These are phyloP conservation scores for Boloria selene DNA, from an alignment of 2,888 invertebrate genomes.

Conservation along the genomic window DNA sequence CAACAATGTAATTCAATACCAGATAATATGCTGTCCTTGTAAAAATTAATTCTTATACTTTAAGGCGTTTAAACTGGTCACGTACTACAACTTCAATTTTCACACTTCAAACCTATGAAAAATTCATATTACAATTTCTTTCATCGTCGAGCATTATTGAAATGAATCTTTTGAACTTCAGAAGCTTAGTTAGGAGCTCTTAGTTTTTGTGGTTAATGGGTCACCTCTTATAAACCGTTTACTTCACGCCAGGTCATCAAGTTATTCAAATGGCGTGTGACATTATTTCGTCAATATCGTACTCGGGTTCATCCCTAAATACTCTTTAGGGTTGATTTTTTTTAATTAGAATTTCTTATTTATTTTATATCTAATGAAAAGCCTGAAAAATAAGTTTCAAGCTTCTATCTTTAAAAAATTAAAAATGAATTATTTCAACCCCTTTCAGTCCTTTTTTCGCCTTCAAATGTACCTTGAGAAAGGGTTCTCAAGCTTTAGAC, in stretches of 20 bases:
- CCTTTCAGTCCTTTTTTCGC: too few relatives aligned
- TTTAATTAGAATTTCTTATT: too few relatives aligned
- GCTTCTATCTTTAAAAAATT: too few relatives aligned
- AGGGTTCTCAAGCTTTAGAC: too few relatives aligned
- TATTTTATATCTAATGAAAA: too few relatives aligned
- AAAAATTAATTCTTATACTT: neutral
- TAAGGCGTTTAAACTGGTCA: neutral
- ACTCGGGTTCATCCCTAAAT: too few relatives aligned
- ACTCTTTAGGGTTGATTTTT: too few relatives aligned
- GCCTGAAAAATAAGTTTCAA: too few relatives aligned
- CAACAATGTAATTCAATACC: too few relatives aligned
- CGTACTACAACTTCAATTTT: conserved; percentile 8
- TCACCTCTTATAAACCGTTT: conserved; percentile 8
- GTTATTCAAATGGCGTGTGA: neutral
- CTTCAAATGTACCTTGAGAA: too few relatives aligned
- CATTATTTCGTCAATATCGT: neutral
- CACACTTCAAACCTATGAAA: conserved; percentile 19
- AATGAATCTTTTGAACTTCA: conserved; percentile 5
- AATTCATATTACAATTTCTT: conserved; percentile 19
- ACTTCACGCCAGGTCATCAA: conserved; percentile 3
- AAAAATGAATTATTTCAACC: too few relatives aligned
- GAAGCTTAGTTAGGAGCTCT: neutral
- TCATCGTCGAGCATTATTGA: conserved; percentile 17
- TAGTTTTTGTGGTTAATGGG: neutral
- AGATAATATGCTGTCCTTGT: too few relatives aligned